Evolutionary conservation across 2,797 vertebrate species (phyloP), one percentile per base, ranked within the genome.

Genomic region (Malacoctenus gilli): DNA sequence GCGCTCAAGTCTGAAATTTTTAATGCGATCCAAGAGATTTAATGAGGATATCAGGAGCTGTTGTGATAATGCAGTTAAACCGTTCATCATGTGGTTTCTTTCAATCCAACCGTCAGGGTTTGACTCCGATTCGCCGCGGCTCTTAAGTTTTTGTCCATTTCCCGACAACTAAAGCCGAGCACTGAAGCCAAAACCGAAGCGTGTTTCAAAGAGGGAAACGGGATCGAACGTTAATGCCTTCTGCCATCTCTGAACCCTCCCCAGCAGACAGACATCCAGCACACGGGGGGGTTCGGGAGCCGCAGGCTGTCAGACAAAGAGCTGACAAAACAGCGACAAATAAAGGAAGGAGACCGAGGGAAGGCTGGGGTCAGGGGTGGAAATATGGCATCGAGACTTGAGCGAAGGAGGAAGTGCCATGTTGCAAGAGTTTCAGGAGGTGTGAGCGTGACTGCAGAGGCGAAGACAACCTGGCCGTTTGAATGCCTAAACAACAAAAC

Each of bases 281-380:
- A 19, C 31, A 59, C 42, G 74, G 78, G 76, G 9, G 9, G 77
- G n/a, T n/a, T n/a, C n/a, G n/a, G 75, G 62, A 62, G 43, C 22
- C 21, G 28, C 43, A 55, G 53, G 47, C 55, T 59, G 22, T 2
- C 19, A 61, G 67, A 86, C 79, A 85, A 74, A 77, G 39, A n/a
- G 25, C 68, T 74, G 69, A 67, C 60, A 76, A 65, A 82, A 71
- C 28, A 52, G 46, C 32, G 48, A 36, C 39, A 66, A 81, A 66
- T 80, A 66, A 81, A 66, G 54, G 52, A 70, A 49, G 77, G 72
- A 68, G 48, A 70, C 71, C 66, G 54, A 19, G 60, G 59, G 28
- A 59, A 56, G 57, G 52, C 20, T 53, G 35, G 42, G 46, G 59
- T 80, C 55, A 64, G 22, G 35, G 32, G 57, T 59, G 71, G 39